A percentile compares a stretch with the other conserved stretches of the same genome.
Evolutionary conservation across 2,888 invertebrate species (phyloP).

Genomic region (Oscheius sp.): DNA sequence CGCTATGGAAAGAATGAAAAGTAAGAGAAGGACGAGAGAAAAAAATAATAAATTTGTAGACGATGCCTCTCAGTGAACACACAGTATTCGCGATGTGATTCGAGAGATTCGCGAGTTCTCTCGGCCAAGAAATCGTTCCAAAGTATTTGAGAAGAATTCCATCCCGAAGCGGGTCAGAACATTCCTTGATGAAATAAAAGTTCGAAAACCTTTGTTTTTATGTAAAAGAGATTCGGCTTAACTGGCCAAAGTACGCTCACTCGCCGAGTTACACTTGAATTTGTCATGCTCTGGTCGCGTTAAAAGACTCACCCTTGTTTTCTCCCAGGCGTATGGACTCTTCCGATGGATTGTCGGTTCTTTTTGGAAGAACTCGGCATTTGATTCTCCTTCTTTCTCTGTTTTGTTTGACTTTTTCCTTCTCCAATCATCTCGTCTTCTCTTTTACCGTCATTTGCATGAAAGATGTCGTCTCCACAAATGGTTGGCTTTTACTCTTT

Average conservation of each 20-base stretch:
- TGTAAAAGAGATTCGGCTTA: not conserved
- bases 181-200: too few species aligned
- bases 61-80: conserved; percentile 45
- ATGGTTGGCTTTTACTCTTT: too few species aligned
- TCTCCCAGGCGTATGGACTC: not conserved
- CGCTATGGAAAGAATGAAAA: conserved; percentile 43
- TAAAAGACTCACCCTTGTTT: not conserved
- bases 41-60: conserved; percentile 22
- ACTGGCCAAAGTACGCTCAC: not conserved
- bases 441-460: conserved; percentile 54
- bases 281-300: not conserved
- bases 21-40: not conserved
- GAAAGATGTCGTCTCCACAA: conserved; percentile 31
- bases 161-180: not conserved
- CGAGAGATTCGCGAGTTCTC: conserved; percentile 43
- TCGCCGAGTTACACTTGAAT: not conserved
- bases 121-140: conserved; percentile 53
- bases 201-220: too few species aligned
- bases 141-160: conserved; percentile 34
- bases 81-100: conserved; percentile 46
- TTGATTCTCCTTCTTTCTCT: conserved; percentile 23
- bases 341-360: not conserved
- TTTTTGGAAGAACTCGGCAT: conserved; percentile 13
- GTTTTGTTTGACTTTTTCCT: conserved; percentile 35
- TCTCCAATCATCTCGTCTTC: conserved; percentile 37